These are phyloP conservation scores for Himalopsyche anomala DNA, from an alignment of 2,888 invertebrate species.

Conservation along the genomic window DNA sequence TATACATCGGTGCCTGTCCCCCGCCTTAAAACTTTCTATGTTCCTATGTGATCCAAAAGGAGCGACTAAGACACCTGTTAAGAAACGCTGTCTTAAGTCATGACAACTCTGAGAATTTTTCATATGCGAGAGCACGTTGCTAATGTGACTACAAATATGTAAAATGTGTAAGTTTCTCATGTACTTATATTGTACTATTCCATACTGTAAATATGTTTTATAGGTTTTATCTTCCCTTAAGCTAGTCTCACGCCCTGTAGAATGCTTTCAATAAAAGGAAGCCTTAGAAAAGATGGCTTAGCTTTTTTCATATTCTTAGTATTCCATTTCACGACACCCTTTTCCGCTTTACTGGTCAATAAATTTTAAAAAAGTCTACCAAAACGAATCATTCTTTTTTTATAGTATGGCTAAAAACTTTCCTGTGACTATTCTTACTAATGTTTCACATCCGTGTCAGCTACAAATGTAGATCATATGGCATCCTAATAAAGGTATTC, in stretches of 20 bases:
- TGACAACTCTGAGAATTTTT: too few species aligned
- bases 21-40: too few species aligned
- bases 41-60: too few species aligned
- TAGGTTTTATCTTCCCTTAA: constrained; percentile 14
- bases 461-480: too few species aligned
- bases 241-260: constrained; percentile 10
- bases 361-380: background rate
- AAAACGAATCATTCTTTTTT: background rate
- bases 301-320: constrained; percentile 27
- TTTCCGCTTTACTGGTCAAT: constrained; percentile 32
- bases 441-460: too few species aligned
- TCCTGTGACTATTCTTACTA: background rate
- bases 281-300: background rate
- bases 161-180: too few species aligned
- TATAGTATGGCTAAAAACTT: background rate
- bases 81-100: too few species aligned
- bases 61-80: too few species aligned
- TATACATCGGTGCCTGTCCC: too few species aligned
- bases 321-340: constrained; percentile 24
- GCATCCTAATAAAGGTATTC: too few species aligned
- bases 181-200: background rate
- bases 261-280: constrained; percentile 35
- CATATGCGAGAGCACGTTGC: too few species aligned
- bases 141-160: too few species aligned
- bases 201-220: background rate